Evolutionary conservation across 2,888 invertebrate genomes (phyloP).

Genomic region (Synanthedon tipuliformis): DNA sequence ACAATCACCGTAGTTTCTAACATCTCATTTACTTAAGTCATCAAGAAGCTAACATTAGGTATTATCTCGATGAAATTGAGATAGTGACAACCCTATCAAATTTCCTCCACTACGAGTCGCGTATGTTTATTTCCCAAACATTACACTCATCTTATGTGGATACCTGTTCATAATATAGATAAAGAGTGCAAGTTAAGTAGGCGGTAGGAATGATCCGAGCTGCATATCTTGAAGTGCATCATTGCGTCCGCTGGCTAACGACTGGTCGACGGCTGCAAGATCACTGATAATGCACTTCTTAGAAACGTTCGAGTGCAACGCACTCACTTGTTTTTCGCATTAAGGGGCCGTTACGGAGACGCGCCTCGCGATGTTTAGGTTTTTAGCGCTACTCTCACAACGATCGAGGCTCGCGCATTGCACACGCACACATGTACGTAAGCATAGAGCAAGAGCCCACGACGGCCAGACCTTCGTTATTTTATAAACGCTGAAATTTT

Average conservation of each 20-base stretch:
- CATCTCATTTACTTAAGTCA: no score
- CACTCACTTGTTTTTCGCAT: slow-evolving; percentile 31
- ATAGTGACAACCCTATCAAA: background rate
- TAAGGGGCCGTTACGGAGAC: no score
- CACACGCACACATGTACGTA: no score
- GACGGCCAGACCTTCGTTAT: no score
- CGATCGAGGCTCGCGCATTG: no score
- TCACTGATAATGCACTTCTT: slow-evolving; percentile 54
- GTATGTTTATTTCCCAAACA: background rate
- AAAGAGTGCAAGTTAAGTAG: slow-evolving; percentile 9
- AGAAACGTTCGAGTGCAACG: slow-evolving; percentile 39
- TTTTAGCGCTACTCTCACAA: no score
- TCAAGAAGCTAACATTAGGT: no score
- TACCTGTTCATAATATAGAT: background rate
- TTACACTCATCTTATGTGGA: background rate
- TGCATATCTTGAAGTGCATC: slow-evolving; percentile 42
- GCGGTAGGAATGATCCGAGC: slow-evolving; percentile 9
- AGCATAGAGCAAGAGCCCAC: no score
- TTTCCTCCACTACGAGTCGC: background rate
- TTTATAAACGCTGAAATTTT: no score
- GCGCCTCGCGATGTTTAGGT: no score
- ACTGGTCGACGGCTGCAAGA: slow-evolving; percentile 33
- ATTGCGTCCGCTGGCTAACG: slow-evolving; percentile 31
- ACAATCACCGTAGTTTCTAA: no score
- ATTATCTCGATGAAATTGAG: no score